Conservation (phyloP, 2,888 invertebrate species). For the Reticulitermes lucifugus region DNA sequence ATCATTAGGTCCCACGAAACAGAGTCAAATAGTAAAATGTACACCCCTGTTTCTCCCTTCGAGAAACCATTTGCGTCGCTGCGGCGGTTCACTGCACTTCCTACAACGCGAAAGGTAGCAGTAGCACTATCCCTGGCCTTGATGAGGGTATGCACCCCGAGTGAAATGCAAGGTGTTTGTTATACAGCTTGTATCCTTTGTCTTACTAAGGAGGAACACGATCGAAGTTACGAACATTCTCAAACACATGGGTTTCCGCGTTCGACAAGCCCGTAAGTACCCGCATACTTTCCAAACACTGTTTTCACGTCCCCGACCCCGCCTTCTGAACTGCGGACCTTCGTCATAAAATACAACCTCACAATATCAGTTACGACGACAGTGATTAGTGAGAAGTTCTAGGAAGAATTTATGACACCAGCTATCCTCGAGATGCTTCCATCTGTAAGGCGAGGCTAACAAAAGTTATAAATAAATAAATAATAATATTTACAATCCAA, state of each 20-base stretch:
- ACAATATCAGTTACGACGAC: too few species aligned
- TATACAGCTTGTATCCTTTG: neutral
- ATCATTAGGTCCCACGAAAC: too few species aligned
- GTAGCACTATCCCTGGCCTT: neutral
- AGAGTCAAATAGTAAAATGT: neutral
- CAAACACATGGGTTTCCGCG: neutral
- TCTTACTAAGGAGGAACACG: neutral
- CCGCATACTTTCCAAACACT: constrained; percentile 9
- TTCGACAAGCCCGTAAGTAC: neutral
- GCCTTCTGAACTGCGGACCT: neutral
- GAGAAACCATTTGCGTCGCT: neutral
- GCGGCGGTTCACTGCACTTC: constrained; percentile 32
- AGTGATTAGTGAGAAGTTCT: too few species aligned
- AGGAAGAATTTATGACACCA: too few species aligned
- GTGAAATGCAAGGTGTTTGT: neutral
- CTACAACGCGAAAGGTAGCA: constrained; percentile 8
- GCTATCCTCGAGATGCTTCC: too few species aligned
- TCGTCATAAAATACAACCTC: too few species aligned
- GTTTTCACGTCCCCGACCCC: neutral
- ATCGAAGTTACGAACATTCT: neutral
- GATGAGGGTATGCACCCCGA: constrained; percentile 15
- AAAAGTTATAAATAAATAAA: too few species aligned
- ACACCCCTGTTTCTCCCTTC: neutral
- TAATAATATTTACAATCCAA: too few species aligned
- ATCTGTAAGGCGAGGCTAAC: too few species aligned